These are phyloP conservation scores for Caracal caracal DNA, from an alignment of 2,113 vertebrate genomes.

Conservation along the genomic window DNA sequence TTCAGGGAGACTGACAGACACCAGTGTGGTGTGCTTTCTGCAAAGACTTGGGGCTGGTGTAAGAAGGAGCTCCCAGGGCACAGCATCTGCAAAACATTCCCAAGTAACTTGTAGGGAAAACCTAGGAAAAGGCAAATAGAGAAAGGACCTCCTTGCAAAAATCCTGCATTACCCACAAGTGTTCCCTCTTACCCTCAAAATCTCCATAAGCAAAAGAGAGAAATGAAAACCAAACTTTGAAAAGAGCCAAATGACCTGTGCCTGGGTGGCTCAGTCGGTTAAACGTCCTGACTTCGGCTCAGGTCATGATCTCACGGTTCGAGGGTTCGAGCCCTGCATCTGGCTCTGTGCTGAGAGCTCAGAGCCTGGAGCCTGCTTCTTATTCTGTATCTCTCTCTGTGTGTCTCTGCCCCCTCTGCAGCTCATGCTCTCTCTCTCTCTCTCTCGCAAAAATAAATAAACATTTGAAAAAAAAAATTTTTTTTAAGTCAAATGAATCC, in stretches of 20 bases:
- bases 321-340: too few relatives aligned
- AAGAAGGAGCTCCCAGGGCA: neutral
- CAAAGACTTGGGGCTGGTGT: neutral
- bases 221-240: neutral
- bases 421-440: too few relatives aligned
- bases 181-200: neutral
- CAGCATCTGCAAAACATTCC: neutral
- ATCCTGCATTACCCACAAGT: neutral
- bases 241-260: neutral
- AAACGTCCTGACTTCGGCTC: too few relatives aligned
- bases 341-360: too few relatives aligned
- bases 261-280: too few relatives aligned
- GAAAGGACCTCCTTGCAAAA: neutral
- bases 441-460: too few relatives aligned
- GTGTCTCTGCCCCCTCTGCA: too few relatives aligned
- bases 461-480: too few relatives aligned
- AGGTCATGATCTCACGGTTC: too few relatives aligned
- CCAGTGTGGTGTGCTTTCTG: neutral
- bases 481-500: neutral
- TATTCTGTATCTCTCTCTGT: too few relatives aligned
- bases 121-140: neutral
- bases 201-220: neutral
- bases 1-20: neutral
- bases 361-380: too few relatives aligned
- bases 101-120: neutral